Conservation (phyloP, 2,113 vertebrate genomes). For the Ameiurus melas region DNA sequence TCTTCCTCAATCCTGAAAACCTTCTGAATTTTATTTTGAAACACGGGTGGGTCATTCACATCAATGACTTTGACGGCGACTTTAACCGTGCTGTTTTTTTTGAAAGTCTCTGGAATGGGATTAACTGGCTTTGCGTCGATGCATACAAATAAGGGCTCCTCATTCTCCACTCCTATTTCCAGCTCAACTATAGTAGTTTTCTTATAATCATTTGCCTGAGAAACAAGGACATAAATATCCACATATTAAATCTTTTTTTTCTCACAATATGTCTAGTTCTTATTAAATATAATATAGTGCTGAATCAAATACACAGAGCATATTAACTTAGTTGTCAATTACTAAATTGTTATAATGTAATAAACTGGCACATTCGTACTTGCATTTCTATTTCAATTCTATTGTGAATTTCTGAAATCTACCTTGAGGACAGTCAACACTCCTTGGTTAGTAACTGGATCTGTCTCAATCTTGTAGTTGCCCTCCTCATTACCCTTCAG, state of each 20-base stretch:
- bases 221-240: neutral
- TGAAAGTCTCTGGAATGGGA: neutral
- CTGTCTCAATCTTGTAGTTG: conserved; percentile 70
- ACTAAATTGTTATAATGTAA: neutral
- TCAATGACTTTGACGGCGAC: conserved; percentile 65
- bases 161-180: conserved; percentile 69
- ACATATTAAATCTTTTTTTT: neutral
- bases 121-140: neutral
- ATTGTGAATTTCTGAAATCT: conserved; percentile 6
- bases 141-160: conserved; percentile 69
- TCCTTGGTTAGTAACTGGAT: conserved; percentile 78
- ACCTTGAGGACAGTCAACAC: conserved; percentile 78
- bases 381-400: neutral
- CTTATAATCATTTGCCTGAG: conserved; percentile 72
- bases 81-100: neutral
- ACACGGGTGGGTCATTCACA: conserved; percentile 69
- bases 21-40: neutral
- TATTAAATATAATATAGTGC: neutral
- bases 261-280: neutral
- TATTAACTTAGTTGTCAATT: neutral
- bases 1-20: conserved; percentile 65
- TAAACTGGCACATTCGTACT: neutral
- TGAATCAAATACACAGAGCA: too few species aligned
- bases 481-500: conserved; percentile 68
- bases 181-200: conserved; percentile 32